Evolutionary conservation across 2,888 invertebrate species (phyloP), one percentile per base, ranked within the genome.

Genomic region (Apotomis capreana): DNA sequence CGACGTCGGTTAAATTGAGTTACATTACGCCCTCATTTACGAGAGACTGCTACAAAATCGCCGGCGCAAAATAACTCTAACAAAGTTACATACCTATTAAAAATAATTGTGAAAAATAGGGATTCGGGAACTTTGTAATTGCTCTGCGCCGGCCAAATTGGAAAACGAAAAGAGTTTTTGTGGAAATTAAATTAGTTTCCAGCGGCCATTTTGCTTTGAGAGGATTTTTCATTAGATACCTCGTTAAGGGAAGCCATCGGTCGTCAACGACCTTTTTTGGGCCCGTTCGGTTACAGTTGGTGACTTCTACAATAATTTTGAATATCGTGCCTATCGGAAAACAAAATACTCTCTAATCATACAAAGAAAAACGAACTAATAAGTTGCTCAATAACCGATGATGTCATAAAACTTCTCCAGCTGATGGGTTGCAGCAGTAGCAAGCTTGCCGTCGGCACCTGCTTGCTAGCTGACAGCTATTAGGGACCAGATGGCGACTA

Each of bases 51-150:
- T 40, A 40, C 40, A 40, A 40, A 63, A 72, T 54, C 51, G 13
- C 36, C 10, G 37, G 26, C n/a, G n/a, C 26, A 64, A 73, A 69
- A 64, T 64, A 69, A 59, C 59, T 55, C 5, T 64, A 73, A 64
- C 63, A n/a, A 8, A 77, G 75, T 74, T 71, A 70, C 61, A 55
- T 72, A 63, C 68, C 62, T 63, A 63, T 73, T 72, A 68, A 61
- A 59, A 70, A 61, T 74, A 72, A 73, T 65, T 68, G 58, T 36
- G 61, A 67, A 73, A 69, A 62, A 73, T 71, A 73, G 54, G 69
- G 68, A 77, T 64, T 70, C 59, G 51, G 61, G 51, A 68, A 77
- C 78, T 79, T 76, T 70, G 74, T 80, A 80, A 82, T 80, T 80
- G 78, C 75, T 75, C 36, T 60, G 61, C 37, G 49, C 61, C 68